These are phyloP conservation scores for Amphiprion ocellaris DNA, from an alignment of 2,113 vertebrate genomes.

Conservation along the genomic window DNA sequence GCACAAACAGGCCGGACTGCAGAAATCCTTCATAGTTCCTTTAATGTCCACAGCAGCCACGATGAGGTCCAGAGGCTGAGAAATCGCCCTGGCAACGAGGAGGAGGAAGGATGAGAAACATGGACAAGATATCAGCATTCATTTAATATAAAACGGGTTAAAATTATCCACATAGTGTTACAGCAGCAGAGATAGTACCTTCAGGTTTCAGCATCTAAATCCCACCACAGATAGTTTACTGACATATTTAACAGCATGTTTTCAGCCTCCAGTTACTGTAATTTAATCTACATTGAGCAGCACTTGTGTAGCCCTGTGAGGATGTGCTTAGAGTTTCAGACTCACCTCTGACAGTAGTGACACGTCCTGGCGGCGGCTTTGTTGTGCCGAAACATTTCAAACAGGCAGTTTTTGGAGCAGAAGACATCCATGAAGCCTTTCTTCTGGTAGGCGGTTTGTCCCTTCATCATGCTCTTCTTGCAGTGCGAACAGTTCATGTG, in stretches of 20 bases:
- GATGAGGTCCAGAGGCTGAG: conserved; percentile 91
- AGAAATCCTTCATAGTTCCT: conserved; percentile 92
- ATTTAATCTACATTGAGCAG: too few relatives aligned
- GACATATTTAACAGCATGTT: too few relatives aligned
- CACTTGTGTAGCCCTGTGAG: neutral
- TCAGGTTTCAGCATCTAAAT: too few relatives aligned
- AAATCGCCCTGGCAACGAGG: conserved; percentile 84
- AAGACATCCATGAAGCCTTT: conserved; percentile 93
- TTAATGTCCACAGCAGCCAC: conserved; percentile 90
- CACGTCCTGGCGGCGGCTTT: conserved; percentile 88
- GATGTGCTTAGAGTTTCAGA: neutral
- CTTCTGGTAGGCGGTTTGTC: conserved; percentile 95
- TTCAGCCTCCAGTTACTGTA: too few relatives aligned
- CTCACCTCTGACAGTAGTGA: conserved; percentile 92
- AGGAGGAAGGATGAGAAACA: too few relatives aligned
- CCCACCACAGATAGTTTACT: too few relatives aligned
- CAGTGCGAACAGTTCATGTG: conserved; percentile 92
- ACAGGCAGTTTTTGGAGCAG: conserved; percentile 88
- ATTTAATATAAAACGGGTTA: too few relatives aligned
- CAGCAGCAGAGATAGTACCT: too few relatives aligned
- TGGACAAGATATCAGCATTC: too few relatives aligned
- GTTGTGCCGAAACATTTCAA: conserved; percentile 80
- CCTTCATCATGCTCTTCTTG: conserved; percentile 91
- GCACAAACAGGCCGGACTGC: conserved; percentile 90
- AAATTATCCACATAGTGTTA: too few relatives aligned